Percentiles rank a stretch among this genome's conserved stretches.
These are phyloP conservation scores for Charadrius vociferus DNA, from an alignment of 2,113 vertebrate genomes.

Conservation along the genomic window DNA sequence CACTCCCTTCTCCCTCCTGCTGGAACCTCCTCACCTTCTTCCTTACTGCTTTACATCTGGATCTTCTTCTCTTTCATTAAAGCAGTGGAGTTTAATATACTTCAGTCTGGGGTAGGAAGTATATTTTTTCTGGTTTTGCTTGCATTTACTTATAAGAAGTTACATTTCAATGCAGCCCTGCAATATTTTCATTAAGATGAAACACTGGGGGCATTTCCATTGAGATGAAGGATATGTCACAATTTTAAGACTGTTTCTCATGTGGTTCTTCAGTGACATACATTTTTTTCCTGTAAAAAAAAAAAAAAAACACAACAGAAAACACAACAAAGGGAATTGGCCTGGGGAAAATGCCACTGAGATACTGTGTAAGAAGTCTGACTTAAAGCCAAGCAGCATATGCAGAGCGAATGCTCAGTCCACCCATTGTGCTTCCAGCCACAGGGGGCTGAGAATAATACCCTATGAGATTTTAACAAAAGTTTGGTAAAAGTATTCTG, in stretches of 20 bases:
- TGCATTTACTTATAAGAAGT: neutral
- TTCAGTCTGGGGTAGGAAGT: neutral
- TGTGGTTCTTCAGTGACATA: neutral
- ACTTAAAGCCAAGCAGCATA: conserved; percentile 35
- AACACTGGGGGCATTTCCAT: neutral
- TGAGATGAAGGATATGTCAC: neutral
- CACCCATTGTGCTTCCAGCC: conserved; percentile 31
- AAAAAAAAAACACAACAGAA: neutral
- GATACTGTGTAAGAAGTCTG: conserved; percentile 47
- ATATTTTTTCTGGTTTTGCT: neutral
- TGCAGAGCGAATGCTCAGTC: neutral
- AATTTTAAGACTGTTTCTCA: neutral
- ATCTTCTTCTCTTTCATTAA: neutral
- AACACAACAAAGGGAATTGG: conserved; percentile 34
- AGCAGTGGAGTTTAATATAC: neutral
- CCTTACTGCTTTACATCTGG: neutral
- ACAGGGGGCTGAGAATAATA: conserved; percentile 37
- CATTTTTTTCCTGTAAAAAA: neutral
- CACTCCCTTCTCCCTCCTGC: neutral
- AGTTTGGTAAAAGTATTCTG: conserved; percentile 19
- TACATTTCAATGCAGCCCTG: neutral
- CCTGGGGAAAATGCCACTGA: conserved; percentile 32
- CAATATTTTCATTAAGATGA: neutral
- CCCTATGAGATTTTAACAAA: neutral
- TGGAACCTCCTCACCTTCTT: neutral